Percentiles rank a stretch among this genome's conserved stretches.
These are phyloP conservation scores for Salpingus planirostris DNA, from an alignment of 2,888 invertebrate species.

Conservation along the genomic window DNA sequence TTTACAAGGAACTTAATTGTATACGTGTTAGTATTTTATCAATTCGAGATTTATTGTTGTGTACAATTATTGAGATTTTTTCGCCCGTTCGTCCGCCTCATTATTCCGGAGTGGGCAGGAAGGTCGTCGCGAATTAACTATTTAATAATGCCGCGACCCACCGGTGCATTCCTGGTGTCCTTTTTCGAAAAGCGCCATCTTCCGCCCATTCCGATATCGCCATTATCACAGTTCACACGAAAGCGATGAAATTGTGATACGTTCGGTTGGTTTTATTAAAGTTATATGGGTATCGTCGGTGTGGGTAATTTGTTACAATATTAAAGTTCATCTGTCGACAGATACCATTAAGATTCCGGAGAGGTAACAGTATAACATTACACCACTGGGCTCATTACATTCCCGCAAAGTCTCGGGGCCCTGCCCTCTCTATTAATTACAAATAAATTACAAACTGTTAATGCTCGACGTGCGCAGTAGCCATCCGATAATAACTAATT, in stretches of 20 bases:
- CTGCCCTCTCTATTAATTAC: constrained; percentile 14
- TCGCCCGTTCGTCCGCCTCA: too few species aligned
- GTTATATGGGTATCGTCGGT: too few species aligned
- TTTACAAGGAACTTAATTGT: constrained; percentile 31
- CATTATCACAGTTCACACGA: too few species aligned
- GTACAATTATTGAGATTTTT: constrained; percentile 25
- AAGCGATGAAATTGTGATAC: too few species aligned
- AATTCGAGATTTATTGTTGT: constrained; percentile 29
- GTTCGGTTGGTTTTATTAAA: too few species aligned
- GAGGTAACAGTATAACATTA: constrained; percentile 11
- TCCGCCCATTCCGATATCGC: too few species aligned
- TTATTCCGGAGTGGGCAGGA: constrained; percentile 25
- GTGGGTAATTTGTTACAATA: constrained; percentile 8
- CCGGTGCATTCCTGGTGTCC: too few species aligned
- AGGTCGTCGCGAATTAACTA: constrained; percentile 27
- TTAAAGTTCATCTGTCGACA: constrained; percentile 10
- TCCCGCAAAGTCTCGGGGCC: constrained; percentile 9
- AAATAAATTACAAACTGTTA: constrained; percentile 15
- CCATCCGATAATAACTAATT: constrained; percentile 19
- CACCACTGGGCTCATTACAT: constrained; percentile 11
- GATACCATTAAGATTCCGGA: constrained; percentile 11
- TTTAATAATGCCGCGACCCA: constrained; percentile 7
- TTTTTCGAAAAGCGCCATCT: too few species aligned
- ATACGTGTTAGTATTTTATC: constrained; percentile 31
- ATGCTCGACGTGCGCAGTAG: constrained; percentile 14